Conservation (phyloP, 37 sponge, comb jelly and placozoan species). For the Crambe crambe region DNA sequence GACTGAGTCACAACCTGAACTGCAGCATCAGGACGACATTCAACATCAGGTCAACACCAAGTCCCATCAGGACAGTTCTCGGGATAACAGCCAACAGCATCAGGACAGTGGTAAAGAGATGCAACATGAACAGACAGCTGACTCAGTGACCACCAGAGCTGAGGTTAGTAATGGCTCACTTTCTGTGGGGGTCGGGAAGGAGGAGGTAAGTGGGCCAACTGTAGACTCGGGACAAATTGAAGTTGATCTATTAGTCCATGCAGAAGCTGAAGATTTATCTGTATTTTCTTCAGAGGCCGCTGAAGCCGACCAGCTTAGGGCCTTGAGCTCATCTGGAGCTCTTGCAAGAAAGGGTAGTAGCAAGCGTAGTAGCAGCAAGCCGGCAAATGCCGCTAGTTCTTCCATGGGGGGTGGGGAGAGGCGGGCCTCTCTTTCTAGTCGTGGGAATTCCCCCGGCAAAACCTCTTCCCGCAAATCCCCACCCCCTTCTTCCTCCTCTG, state of each 20-base stretch:
- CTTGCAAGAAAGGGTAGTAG: neutral
- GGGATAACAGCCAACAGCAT: neutral
- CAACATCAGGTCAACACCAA: neutral
- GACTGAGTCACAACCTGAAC: neutral
- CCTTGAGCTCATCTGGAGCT: constrained; percentile 5
- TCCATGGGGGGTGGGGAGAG: neutral
- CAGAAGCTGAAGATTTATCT: constrained; percentile 63
- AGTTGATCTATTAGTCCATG: constrained; percentile 64
- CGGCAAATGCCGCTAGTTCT: neutral
- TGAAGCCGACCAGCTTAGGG: constrained; percentile 32
- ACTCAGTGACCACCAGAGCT: neutral
- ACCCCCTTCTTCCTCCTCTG: constrained; percentile 5
- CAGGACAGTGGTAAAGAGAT: neutral
- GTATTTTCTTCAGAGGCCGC: constrained; percentile 51
- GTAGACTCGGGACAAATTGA: constrained; percentile 38
- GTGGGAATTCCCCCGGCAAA: neutral
- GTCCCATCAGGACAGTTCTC: no score
- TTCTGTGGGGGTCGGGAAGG: neutral
- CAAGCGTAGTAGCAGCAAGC: neutral
- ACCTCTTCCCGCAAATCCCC: neutral
- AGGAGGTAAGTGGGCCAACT: constrained; percentile 39
- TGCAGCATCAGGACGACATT: neutral
- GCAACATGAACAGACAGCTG: neutral
- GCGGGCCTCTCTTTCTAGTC: neutral
- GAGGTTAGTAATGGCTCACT: neutral